Evolutionary conservation across 1,140 invertebrate species (phyloP).

Genomic region (Micrasema minimum): DNA sequence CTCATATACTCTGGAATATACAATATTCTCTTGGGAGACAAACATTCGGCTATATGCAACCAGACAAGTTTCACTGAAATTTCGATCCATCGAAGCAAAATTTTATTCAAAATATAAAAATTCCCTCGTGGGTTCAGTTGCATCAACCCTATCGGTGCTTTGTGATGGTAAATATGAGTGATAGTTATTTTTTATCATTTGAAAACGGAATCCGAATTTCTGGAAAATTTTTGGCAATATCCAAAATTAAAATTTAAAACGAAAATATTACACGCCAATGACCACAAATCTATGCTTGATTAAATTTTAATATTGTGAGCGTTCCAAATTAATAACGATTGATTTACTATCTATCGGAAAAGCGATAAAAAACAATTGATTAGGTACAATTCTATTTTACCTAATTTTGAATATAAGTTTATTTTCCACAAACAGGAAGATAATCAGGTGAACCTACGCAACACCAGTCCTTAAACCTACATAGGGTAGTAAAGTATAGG

Average conservation of each 20-base stretch:
- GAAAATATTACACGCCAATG: not conserved
- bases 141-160: constrained; percentile 27
- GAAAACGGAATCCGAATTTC: not conserved
- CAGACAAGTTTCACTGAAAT: constrained; percentile 41
- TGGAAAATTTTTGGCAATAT: constrained; percentile 2
- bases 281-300: not conserved
- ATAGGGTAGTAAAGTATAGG: too few relatives aligned
- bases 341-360: not conserved
- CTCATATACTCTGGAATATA: constrained; percentile 7
- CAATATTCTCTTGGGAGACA: constrained; percentile 20
- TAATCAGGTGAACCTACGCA: too few relatives aligned
- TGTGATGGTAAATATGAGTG: constrained; percentile 13
- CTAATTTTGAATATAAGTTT: too few relatives aligned
- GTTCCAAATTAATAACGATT: not conserved
- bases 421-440: too few relatives aligned
- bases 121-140: constrained; percentile 20
- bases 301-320: not conserved
- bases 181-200: constrained; percentile 2
- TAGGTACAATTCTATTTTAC: too few relatives aligned
- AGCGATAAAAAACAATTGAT: too few relatives aligned
- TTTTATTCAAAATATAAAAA: constrained; percentile 43
- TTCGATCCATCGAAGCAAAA: constrained; percentile 42
- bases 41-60: constrained; percentile 31
- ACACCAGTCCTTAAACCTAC: too few relatives aligned
- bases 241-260: not conserved